Base-by-base conservation (phyloP, 2,888 invertebrate species). In the Dyspetes luteomarginatus region DNA sequence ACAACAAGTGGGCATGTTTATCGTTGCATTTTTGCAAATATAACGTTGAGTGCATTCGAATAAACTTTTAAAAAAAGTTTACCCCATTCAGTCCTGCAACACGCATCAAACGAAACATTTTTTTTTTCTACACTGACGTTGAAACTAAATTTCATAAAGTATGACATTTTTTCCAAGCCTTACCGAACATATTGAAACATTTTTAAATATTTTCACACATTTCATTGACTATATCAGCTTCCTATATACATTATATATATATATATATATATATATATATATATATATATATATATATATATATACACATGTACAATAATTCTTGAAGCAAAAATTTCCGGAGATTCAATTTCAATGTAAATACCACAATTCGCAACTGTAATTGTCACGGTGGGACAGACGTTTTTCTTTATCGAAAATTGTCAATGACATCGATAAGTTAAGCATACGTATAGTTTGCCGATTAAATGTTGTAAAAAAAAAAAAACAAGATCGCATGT, bases 291-390 rank as follows among this genome's bases (percentile, higher is more conserved):
- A 0, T 76, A 22, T 55, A 9, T 30, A 17, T 55, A 48, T 7
- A 48, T n/a, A 17, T 15, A 48, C 7, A 17, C 17, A 75, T 56
- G 62, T 71, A 73, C 76, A 68, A 56, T 55, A 9, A 26, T 43
- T 22, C 45, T 68, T 58, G 64, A 64, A 15, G 26, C 22, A 56
- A 64, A 7, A 24, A 56, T 68, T 43, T 36, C 43, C 73, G 52
- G 77, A 77, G 77, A 81, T 77, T 81, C 73, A 68, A 76, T 76
- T 76, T 76, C n/a, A 17, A 64, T 73, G 64, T 30, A 26, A 65
- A 26, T 26, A 72, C 60, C 60, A 12, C 55, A 28, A 2, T 9
- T 19, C 22, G 12, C 15, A 12, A 3, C 45, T 28, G 22, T 48
- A 30, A 4, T n/a, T 30, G 24, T 58, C 22, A 30, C 45, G n/a